Evolutionary conservation across 2,113 vertebrate genomes (phyloP), one percentile per base, ranked within the genome.

Genomic region (Empidonax alnorum): DNA sequence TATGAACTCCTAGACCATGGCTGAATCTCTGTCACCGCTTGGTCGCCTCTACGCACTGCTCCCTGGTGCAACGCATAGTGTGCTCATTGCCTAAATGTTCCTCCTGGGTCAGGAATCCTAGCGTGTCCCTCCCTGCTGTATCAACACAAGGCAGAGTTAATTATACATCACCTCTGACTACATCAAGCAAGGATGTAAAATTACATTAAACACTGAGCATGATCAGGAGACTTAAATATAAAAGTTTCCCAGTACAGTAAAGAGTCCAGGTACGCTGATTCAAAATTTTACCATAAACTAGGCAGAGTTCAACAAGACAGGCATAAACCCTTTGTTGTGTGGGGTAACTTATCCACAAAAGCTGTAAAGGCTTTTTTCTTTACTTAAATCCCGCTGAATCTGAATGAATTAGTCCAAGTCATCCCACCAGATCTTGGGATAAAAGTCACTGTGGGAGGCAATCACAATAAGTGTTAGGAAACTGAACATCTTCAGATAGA

Each of bases 31-130:
- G 5, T 31, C 39, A 67, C 10, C 33, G 18, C 37, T 17, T 20
- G 28, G 37, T 4, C 61, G 63, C 53, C 79, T 37, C 73, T 30
- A 52, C 30, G 27, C 5, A 24, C 24, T 5, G 19, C 35, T 69
- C 20, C 19, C 42, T 37, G 33, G 33, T 1, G 1, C 16, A 17
- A 30, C 6, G 4, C 31, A 39, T 0, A 41, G 44, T 2, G 0
- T 5, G 10, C 1, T 0, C 5, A 22, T 24, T 41, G 76, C 6
- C 31, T 16, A 27, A 37, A 58, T 7, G n/a, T 4, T 76, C 14
- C 71, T 30, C 12, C 39, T 46, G 4, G 1, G 11, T 33, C 15
- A 79, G 49, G 44, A 76, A 65, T 13, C 1, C 4, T 9, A 41
- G 37, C 20, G 50, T 52, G 63, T 59, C 39, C 52, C 27, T 79